Evolutionary conservation across 2,888 invertebrate genomes (phyloP), one percentile per base, ranked within the genome.

Genomic region (Netelia inedita): DNA sequence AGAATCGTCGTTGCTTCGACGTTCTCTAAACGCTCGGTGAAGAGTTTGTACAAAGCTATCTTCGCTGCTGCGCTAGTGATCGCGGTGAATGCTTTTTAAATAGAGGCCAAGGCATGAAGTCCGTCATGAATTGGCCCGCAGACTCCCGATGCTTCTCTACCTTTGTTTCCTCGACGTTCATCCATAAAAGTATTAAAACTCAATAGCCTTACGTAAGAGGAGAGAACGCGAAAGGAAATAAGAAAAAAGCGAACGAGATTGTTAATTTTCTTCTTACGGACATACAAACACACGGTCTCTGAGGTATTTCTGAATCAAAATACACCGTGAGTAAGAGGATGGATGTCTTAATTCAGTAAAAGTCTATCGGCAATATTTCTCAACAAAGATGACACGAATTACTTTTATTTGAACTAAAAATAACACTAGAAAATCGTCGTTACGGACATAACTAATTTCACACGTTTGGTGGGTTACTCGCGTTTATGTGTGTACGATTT

Each of bases 1-100:
- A 35, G 75, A 19, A 50, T 53, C 65, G 65, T 75, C 41, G 65
- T 75, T n/a, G 11, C 41, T 43, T 76, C 66, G 75, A 76, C 66
- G 75, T 57, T 66, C 55, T 57, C 43, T 66, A 66, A 66, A 76
- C 28, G 23, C 14, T 46, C 46, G 66, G 14, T 2, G 16, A n/a
- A 43, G 66, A 66, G n/a, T 76, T 57, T 57, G 65, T 76, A 46
- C 57, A 76, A 41, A 57, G 61, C 50, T 14, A 72, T 46, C 21
- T 19, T 43, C 35, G 55, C 55, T 57, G 21, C 35, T 55, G 50
- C 8, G 50, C 28, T n/a, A 53, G 72, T 61, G 65, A 16, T 35
- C 61, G 53, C 63, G 19, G 50, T 14, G 14, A 46, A 1, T 46
- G 46, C 14, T 14, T 46, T 46, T 14, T 63, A 57, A 75, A 66